Conservation (phyloP, 2,113 vertebrate genomes). For the Ahaetulla prasina region DNA sequence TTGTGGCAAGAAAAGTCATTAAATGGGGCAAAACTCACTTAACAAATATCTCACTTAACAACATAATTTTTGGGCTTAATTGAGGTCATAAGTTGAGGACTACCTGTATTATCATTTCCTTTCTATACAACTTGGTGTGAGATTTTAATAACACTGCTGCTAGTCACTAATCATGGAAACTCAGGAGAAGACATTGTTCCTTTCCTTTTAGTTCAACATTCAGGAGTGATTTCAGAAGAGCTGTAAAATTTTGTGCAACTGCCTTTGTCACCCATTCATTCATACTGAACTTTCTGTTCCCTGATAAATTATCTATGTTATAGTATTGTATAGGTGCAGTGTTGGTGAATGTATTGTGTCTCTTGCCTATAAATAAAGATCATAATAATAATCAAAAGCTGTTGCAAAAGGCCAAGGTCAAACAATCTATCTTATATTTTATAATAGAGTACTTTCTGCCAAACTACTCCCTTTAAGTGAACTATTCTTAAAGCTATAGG, state of each 20-base stretch:
- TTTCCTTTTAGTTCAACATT: neutral
- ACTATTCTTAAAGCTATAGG: constrained; percentile 19
- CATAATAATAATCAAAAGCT: neutral
- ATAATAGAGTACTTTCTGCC: neutral
- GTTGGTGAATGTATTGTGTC: neutral
- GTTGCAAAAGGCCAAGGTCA: neutral
- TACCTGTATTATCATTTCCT: neutral
- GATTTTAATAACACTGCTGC: neutral
- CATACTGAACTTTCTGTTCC: neutral
- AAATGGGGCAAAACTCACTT: neutral
- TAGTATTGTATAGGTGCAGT: neutral
- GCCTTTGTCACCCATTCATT: neutral
- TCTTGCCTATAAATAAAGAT: neutral
- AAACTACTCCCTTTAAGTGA: neutral
- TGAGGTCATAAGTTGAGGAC: neutral
- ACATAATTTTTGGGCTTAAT: neutral
- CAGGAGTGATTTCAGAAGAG: neutral
- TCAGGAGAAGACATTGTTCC: neutral
- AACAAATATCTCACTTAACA: neutral
- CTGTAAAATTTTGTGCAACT: neutral
- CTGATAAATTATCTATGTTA: neutral
- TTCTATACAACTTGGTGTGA: neutral
- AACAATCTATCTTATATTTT: neutral
- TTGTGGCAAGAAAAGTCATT: neutral
- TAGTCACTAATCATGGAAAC: neutral